Base-by-base conservation (phyloP, 1,140 invertebrate genomes). In the Bombus waltoni region DNA sequence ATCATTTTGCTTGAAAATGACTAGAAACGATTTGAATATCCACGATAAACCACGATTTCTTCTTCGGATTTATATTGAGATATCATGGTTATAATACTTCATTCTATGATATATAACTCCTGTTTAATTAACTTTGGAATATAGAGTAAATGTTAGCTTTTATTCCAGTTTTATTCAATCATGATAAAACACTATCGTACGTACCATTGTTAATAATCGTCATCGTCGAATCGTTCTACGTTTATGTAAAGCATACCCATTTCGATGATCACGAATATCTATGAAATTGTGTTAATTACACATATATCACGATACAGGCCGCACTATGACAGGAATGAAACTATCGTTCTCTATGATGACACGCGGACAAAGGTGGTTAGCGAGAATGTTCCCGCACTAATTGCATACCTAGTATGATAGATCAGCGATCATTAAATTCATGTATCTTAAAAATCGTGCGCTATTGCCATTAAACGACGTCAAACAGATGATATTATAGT, bases 271-370 rank as follows among this genome's bases (percentile, higher is more conserved):
- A 47, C 18, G 57, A 38, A 72, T 84, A 71, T 42, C 76, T 79
- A 84, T 80, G 76, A 84, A 84, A 84, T 84, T 84, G 38, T 71
- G 76, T 79, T 79, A 84, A 84, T 84, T 84, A 84, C 25, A 57
- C 28, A 77, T 77, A 77, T 77, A 77, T 83, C 42, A 83, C 73
- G 62, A 77, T 65, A 53, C 44, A 18, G 10, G 5, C 28, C 38
- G n/a, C n/a, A 40, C n/a, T 78, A 83, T 83, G 82, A 83, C 65
- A 66, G 65, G 38, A 83, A 83, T 59, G 76, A 79, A 84, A 84
- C 83, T 84, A 84, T 80, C 53, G 75, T 78, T 22, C 76, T 53
- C 66, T 62, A 80, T 84, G 75, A 84, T 62, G 83, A 79, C 68
- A 80, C 66, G 68, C 66, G 76, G 53, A 84, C 83, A 84, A 84